Base-by-base conservation (phyloP, 2,797 vertebrate genomes). In the Cuniculus paca region DNA sequence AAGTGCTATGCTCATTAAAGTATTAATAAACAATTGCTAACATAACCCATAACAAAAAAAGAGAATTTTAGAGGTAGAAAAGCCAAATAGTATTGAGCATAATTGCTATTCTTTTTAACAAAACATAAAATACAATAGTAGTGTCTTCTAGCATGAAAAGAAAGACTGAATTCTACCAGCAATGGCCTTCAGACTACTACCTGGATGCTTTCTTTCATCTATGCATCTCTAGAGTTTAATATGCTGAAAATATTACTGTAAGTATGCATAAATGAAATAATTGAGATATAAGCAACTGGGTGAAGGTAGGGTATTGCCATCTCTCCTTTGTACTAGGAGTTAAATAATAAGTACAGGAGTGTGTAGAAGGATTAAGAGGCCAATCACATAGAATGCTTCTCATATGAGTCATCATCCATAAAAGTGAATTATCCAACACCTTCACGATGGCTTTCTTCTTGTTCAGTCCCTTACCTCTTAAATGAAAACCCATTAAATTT, bases 171-270 rank as follows among this genome's bases (percentile, higher is more conserved):
- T 2, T 5, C 12, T 10, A 14, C 8, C 6, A 13, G 31, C 0
- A 0, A 11, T 14, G 5, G 12, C 5, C 2, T 36, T 22, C 17
- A n/a, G 28, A 24, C 36, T 2, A 1, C 10, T 0, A 0, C 2
- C 13, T 34, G 26, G 6, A 20, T 6, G 1, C 31, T 48, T 54
- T 48, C 52, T 48, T 56, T 50, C 17, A 39, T 50, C 34, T 70
- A 8, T 11, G 52, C 17, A 52, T 54, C 36, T 58, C 28, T 85
- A 72, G 28, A 11, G 20, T 56, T 78, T 65, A 39, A 52, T 24
- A 34, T 16, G 80, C 80, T 68, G 4, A 52, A 20, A 0, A 31
- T 24, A 20, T 81, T 11, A 10, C 54, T 1, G 16, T n/a, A 39
- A 6, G 9, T 17, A 4, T 8, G 56, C 45, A 68, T 28, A 28